Evolutionary conservation across 2,888 invertebrate species (phyloP).

Genomic region (Ochropacha duplaris): DNA sequence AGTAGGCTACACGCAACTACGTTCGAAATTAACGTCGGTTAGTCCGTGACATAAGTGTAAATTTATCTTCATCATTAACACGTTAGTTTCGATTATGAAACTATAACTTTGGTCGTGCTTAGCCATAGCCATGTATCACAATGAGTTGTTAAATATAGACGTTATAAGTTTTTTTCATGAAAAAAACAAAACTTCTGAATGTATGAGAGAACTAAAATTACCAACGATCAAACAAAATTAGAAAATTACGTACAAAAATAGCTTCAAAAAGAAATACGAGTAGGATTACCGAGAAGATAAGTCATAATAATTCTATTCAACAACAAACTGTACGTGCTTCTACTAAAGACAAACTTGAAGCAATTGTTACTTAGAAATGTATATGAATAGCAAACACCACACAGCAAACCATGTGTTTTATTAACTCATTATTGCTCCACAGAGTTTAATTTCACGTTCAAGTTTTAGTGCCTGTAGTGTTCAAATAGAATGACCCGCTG

Average conservation of each 20-base stretch:
- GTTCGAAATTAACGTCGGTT: constrained; percentile 69
- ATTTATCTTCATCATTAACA: constrained; percentile 77
- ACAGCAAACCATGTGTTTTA: constrained; percentile 42
- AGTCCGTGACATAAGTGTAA: constrained; percentile 65
- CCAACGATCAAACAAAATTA: background rate
- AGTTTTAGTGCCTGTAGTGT: constrained; percentile 55
- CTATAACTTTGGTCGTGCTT: constrained; percentile 32
- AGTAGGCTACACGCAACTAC: constrained; percentile 69
- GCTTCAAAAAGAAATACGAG: background rate
- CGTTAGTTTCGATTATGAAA: constrained; percentile 54
- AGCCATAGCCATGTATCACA: constrained; percentile 38
- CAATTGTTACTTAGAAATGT: constrained; percentile 29
- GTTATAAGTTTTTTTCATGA: constrained; percentile 9
- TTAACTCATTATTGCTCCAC: constrained; percentile 57
- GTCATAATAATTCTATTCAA: background rate
- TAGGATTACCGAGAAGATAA: background rate
- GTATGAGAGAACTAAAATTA: background rate
- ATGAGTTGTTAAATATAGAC: constrained; percentile 46
- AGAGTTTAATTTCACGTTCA: constrained; percentile 56
- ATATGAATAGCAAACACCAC: constrained; percentile 36
- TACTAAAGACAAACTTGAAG: constrained; percentile 24
- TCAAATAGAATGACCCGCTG: constrained; percentile 69
- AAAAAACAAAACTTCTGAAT: too few species aligned
- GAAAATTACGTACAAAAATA: too few species aligned
- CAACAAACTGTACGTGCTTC: constrained; percentile 21